phyloP scores from a whole-genome alignment of 2,888 invertebrate species.

The Drosophila neotestacea region DNA sequence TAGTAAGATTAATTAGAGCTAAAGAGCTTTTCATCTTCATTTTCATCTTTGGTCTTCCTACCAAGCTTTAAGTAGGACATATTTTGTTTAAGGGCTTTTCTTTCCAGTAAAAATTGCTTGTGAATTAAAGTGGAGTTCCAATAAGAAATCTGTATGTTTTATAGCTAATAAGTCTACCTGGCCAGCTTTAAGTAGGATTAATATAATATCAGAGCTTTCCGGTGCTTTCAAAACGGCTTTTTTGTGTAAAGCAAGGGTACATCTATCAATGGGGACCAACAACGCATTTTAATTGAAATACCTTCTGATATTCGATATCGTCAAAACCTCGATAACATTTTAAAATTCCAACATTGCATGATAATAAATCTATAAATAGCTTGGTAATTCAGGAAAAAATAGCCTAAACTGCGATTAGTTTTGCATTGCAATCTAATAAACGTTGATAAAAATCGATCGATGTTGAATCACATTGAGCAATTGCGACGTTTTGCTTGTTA shows the following conservation, averaged over 20 bases:
- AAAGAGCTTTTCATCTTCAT: too few species aligned
- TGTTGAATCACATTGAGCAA: conserved; percentile 17
- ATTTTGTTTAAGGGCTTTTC: too few species aligned
- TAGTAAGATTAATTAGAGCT: too few species aligned
- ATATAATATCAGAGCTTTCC: background rate
- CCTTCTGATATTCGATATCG: conserved; percentile 25
- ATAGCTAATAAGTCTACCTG: too few species aligned
- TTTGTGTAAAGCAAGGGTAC: conserved; percentile 24
- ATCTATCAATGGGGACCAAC: conserved; percentile 36
- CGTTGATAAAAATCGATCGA: conserved; percentile 32
- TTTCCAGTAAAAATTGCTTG: too few species aligned
- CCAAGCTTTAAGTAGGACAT: too few species aligned
- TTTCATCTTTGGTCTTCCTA: too few species aligned
- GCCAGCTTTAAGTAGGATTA: background rate
- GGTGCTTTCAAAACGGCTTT: conserved; percentile 2
- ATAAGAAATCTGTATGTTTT: too few species aligned
- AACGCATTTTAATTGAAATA: conserved; percentile 31
- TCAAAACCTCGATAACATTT: conserved; percentile 36
- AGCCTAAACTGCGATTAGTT: conserved; percentile 9
- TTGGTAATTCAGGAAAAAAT: conserved; percentile 1
- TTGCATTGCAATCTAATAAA: conserved; percentile 18
- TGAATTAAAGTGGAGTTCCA: too few species aligned
- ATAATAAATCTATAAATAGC: conserved; percentile 52
- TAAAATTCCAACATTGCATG: conserved; percentile 37
- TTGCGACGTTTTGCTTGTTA: conserved; percentile 6